Conservation (phyloP, 2,797 vertebrate species). For the Phataginus tricuspis region DNA sequence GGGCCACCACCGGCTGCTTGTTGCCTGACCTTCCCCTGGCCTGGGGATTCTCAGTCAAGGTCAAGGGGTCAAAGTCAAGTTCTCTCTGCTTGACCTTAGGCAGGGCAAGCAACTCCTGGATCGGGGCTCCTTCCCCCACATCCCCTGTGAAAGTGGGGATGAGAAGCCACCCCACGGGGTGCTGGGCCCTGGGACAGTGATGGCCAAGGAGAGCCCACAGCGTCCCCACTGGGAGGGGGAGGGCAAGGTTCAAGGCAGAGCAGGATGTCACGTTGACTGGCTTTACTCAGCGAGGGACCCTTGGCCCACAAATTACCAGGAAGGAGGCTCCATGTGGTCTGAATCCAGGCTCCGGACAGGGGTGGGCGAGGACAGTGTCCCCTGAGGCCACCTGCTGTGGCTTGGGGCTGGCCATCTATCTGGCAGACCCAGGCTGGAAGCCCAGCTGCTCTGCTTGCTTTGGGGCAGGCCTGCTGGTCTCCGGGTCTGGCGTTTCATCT, state of each 20-base stretch:
- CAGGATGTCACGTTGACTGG: neutral
- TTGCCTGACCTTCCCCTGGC: neutral
- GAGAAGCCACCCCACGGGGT: neutral
- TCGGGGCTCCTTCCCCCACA: neutral
- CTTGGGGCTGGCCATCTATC: neutral
- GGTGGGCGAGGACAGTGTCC: neutral
- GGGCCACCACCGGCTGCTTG: neutral
- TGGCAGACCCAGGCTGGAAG: neutral
- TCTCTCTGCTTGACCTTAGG: neutral
- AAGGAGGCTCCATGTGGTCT: neutral
- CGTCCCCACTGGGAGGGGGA: neutral
- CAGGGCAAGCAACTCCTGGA: neutral
- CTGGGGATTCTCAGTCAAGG: neutral
- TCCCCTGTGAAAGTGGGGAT: neutral
- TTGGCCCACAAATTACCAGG: slow-evolving; percentile 33
- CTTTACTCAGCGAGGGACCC: neutral
- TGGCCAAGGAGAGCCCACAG: neutral
- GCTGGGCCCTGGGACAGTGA: neutral
- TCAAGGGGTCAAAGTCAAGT: slow-evolving; percentile 59
- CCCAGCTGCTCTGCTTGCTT: neutral
- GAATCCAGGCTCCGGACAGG: neutral
- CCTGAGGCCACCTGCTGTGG: neutral
- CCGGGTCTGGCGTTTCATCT: neutral
- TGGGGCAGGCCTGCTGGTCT: neutral
- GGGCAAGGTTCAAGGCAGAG: neutral